phyloP scores from a whole-genome alignment of 2,888 invertebrate species.

The Azorinus chamasolen region DNA sequence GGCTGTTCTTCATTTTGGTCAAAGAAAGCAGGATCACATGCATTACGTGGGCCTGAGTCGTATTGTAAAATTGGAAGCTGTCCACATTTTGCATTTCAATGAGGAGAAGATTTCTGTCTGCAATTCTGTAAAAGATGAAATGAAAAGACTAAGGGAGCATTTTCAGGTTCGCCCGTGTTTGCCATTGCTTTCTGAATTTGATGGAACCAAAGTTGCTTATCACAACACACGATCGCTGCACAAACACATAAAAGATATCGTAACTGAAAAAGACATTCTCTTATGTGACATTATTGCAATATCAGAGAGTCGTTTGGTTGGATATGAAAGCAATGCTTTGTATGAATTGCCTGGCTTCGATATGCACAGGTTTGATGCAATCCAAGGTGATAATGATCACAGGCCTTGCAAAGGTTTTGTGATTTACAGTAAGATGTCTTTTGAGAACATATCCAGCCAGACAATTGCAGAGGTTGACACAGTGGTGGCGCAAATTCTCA shows the following conservation, averaged over 20 bases:
- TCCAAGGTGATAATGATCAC: too few relatives aligned
- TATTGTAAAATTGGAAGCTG: slow-evolving; percentile 20
- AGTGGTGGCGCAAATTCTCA: too few relatives aligned
- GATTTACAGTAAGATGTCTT: too few relatives aligned
- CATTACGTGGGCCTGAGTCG: slow-evolving; percentile 61
- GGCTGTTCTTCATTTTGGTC: slow-evolving; percentile 49
- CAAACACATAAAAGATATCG: slow-evolving; percentile 11
- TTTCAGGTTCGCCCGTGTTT: neutral
- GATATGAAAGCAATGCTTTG: too few relatives aligned
- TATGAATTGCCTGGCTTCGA: too few relatives aligned
- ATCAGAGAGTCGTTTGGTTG: too few relatives aligned
- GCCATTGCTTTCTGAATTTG: neutral
- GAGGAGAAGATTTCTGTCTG: slow-evolving; percentile 38
- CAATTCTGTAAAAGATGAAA: slow-evolving; percentile 21
- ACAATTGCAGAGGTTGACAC: too few relatives aligned
- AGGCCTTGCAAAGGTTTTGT: too few relatives aligned
- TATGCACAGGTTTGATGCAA: too few relatives aligned
- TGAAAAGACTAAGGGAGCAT: slow-evolving; percentile 16
- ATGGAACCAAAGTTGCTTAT: slow-evolving; percentile 2
- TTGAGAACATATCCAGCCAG: too few relatives aligned
- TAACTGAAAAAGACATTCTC: neutral
- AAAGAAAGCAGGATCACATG: slow-evolving; percentile 41
- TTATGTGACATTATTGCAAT: neutral
- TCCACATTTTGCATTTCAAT: slow-evolving; percentile 40
- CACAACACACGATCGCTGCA: slow-evolving; percentile 6